phyloP scores from a whole-genome alignment of 2,113 vertebrate genomes.

The Macquaria ambigua region DNA sequence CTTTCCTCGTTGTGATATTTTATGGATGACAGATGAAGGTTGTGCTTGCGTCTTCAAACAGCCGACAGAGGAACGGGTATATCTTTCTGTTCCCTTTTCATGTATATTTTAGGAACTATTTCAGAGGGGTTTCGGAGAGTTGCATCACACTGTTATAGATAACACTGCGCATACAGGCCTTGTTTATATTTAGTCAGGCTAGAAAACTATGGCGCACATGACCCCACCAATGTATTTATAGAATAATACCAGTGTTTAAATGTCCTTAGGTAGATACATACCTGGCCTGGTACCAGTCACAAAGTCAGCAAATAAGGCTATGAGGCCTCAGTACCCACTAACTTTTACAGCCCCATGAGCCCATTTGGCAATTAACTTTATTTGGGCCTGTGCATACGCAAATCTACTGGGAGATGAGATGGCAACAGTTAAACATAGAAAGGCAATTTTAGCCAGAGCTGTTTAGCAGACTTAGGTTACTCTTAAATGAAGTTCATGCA shows the following conservation, averaged over 20 bases:
- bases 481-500: constrained; percentile 63
- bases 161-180: constrained; percentile 56
- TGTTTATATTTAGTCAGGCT: constrained; percentile 81
- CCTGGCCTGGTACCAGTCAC: background rate
- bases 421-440: constrained; percentile 78
- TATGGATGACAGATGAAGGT: constrained; percentile 65
- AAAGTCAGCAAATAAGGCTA: constrained; percentile 29
- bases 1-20: constrained; percentile 54
- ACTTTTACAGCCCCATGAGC: constrained; percentile 27
- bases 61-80: constrained; percentile 51
- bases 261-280: constrained; percentile 29
- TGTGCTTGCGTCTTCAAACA: constrained; percentile 65
- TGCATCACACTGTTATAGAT: constrained; percentile 73
- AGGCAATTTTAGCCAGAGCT: constrained; percentile 65
- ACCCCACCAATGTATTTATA: constrained; percentile 76
- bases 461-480: constrained; percentile 73
- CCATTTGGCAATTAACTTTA: constrained; percentile 67
- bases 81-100: constrained; percentile 73
- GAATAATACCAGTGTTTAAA: constrained; percentile 51
- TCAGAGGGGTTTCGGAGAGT: constrained; percentile 78
- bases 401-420: constrained; percentile 62
- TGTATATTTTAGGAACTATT: constrained; percentile 83
- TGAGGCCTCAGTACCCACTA: background rate
- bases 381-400: constrained; percentile 57
- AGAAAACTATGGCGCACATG: constrained; percentile 69